Conservation (phyloP, 2,888 invertebrate species). For the Hydroisotoma schaefferi region DNA sequence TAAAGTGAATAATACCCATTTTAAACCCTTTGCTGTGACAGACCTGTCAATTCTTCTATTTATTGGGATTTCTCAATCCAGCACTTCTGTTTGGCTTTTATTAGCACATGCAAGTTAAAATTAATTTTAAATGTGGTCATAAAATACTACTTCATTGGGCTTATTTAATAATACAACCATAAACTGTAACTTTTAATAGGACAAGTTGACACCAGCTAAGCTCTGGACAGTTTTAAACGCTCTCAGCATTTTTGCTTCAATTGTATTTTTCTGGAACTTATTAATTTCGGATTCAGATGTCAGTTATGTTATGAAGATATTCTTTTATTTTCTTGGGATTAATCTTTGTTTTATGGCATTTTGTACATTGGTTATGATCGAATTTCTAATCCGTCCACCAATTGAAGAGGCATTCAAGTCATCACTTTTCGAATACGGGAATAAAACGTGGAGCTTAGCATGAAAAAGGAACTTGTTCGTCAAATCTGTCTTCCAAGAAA, state of each 20-base stretch:
- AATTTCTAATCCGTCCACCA: conserved; percentile 27
- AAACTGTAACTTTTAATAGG: conserved; percentile 14
- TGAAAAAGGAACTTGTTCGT: too few relatives aligned
- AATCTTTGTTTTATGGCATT: conserved; percentile 30
- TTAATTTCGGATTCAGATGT: conserved; percentile 17
- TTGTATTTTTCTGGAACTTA: conserved; percentile 26
- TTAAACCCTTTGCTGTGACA: neutral
- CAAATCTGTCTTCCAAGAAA: too few relatives aligned
- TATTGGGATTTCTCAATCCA: conserved; percentile 27
- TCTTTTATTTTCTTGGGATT: conserved; percentile 30
- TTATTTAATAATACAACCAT: neutral
- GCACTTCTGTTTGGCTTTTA: conserved; percentile 25
- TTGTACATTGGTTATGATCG: conserved; percentile 34
- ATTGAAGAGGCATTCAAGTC: neutral
- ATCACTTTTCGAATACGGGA: too few relatives aligned
- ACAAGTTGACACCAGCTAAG: conserved; percentile 25
- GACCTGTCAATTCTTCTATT: conserved; percentile 20
- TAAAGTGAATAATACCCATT: neutral
- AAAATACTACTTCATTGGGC: neutral
- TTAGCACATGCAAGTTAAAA: conserved; percentile 26
- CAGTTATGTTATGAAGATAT: conserved; percentile 22
- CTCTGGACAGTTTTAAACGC: conserved; percentile 32
- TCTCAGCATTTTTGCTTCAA: conserved; percentile 18
- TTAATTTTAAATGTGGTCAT: neutral
- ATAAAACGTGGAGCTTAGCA: too few relatives aligned